Evolutionary conservation across 2,113 vertebrate genomes (phyloP), one percentile per base, ranked within the genome.

Genomic region (Motacilla tschutschensis): DNA sequence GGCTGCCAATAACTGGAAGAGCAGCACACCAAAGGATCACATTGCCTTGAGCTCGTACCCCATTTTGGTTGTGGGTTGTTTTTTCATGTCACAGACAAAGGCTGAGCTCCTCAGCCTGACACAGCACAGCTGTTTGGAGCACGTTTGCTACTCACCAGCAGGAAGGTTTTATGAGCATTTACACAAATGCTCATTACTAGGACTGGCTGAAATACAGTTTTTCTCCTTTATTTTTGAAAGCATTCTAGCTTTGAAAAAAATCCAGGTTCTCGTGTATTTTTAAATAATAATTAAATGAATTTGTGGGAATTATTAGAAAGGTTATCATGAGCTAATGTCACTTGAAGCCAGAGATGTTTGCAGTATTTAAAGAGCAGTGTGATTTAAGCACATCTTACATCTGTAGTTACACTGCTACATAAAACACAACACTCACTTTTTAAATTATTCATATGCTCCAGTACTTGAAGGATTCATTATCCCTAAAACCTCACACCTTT

Each of bases 51-150:
- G 83, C 87, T 54, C 5, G 10, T 60, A 60, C 85, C 75, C 36
- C 0, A 2, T 20, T 92, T 65, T 44, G 84, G 76, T 36, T 43
- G 71, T 35, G 82, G 14, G 6, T 18, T 77, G 44, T 70, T 64
- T 84, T 60, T 40, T 24, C 33, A 36, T 14, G 76, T 85, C 89
- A 25, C 11, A 79, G 47, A 63, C 84, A 84, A 76, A 92, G 57
- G 3, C 1, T 1, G 6, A 28, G 44, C 33, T 79, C 69, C 79
- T 70, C 9, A 3, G 64, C 76, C 67, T 90, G 91, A 93, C 57
- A 55, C 51, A 82, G 53, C 44, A 40, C 89, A 94, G 91, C 93
- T 94, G 94, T 40, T 22, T 7, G 19, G 40, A 21, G 62, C 35
- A 33, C 2, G 14, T 51, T 43, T 79, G 55, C 75, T 84, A 1